Evolutionary conservation across 2,888 invertebrate species (phyloP), one percentile per base, ranked within the genome.

Genomic region (Phortica magna): DNA sequence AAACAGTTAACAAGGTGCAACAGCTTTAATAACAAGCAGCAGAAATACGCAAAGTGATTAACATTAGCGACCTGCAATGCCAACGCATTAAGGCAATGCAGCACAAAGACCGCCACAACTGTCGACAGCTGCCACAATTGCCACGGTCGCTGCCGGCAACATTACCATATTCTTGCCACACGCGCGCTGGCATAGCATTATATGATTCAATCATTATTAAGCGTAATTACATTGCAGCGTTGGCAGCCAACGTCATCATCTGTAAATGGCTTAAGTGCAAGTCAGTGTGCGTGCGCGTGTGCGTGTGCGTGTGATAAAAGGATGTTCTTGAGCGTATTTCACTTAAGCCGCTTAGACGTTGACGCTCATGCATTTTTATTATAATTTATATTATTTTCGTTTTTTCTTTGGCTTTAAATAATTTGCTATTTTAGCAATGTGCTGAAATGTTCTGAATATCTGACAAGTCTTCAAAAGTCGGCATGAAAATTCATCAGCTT

Each of bases 161-260:
- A n/a, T 19, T 19, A 9, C 5, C 59, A 14, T 17, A 22, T 22
- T 17, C 14, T 17, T n/a, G 59, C 59, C 1, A n/a, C 59, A 3
- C 19, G 61, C 61, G 3, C 5, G 48, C 22, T 31, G 53, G 39
- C 64, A 73, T 39, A 57, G 48, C 22, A 59, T 70, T 55, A 68
- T 73, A 72, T 77, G 59, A 75, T 77, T 75, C 75, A 75, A 75
- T 75, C 77, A 77, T 77, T 57, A 73, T 77, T 77, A 75, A 61
- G 70, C 39, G 55, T 73, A 72, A 77, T 75, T 72, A 65, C 55
- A 65, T 67, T 67, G 65, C 31, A 72, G 22, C 17, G 55, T 14
- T 14, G 53, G 48, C 48, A 31, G 48, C 5, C 48, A 48, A 48
- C 48, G 48, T 12, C 48, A 48, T 48, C 48, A 48, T 9, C 48